These are phyloP conservation scores for Drosophila birchii DNA, from an alignment of 2,888 invertebrate genomes.

Conservation along the genomic window DNA sequence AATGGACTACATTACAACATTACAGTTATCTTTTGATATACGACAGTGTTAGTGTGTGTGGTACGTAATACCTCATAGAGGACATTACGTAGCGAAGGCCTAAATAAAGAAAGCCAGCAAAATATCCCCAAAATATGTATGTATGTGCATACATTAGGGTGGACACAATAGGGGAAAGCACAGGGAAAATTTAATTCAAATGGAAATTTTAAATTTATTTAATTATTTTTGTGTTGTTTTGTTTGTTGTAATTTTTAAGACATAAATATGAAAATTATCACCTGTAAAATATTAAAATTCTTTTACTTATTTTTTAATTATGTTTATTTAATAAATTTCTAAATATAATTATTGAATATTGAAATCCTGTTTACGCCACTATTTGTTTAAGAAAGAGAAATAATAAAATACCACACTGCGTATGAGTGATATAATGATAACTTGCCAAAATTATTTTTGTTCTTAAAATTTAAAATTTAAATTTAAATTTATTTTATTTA, in stretches of 20 bases:
- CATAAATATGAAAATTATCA: too few relatives aligned
- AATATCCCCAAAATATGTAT: slow-evolving; percentile 18
- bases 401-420: not conserved
- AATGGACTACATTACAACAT: slow-evolving; percentile 76
- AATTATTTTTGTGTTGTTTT: not conserved
- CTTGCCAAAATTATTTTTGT: not conserved
- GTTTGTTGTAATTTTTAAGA: too few relatives aligned
- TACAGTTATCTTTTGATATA: slow-evolving; percentile 73
- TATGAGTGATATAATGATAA: not conserved
- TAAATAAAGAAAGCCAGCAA: slow-evolving; percentile 29
- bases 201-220: too few relatives aligned
- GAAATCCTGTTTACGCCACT: too few relatives aligned
- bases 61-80: slow-evolving; percentile 35
- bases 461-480: too few relatives aligned
- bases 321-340: too few relatives aligned
- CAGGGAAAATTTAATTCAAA: not conserved
- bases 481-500: too few relatives aligned
- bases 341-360: too few relatives aligned
- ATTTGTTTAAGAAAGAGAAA: accelerated
- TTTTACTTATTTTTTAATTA: too few relatives aligned
- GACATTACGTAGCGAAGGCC: slow-evolving; percentile 36
- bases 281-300: too few relatives aligned
- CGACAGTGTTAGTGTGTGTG: slow-evolving; percentile 19
- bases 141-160: slow-evolving; percentile 15
- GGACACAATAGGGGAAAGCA: not conserved